Base-by-base conservation (phyloP, 2,113 vertebrate species). In the Dromas ardeola region DNA sequence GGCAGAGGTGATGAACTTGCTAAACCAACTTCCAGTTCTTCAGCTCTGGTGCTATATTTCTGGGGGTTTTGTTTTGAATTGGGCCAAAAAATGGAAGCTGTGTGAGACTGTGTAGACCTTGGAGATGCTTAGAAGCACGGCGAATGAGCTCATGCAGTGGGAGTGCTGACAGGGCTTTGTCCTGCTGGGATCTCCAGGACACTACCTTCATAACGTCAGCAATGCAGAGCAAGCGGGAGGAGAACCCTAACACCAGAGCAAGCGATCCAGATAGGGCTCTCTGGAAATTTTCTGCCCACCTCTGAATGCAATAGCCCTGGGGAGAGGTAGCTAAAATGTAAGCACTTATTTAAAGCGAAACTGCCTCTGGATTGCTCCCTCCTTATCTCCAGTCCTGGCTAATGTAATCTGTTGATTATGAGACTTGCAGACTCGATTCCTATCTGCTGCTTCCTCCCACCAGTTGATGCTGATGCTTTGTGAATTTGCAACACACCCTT, bases 291-390 rank as follows among this genome's bases (percentile, higher is more conserved):
- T 22, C 85, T 96, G 74, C 82, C 69, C 32, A 13, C 26, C 30
- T 61, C 47, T 5, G 36, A 52, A 63, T 20, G 67, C 47, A 29
- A 15, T 19, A 90, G 80, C 86, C 83, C 21, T 45, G 47, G 79
- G 81, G 74, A 81, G 58, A 91, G 49, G 53, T 3, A 82, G 78
- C 73, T 72, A 38, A 81, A 36, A 40, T 49, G 40, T 17, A 81
- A 82, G 89, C 29, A 19, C 36, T 94, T 45, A 61, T 49, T 91
- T 87, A 89, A 93, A 96, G 71, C 1, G 78, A 95, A 96, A 94
- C 89, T 93, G 84, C 84, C 84, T 95, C 86, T 93, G 86, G 53
- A 91, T 76, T 69, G 61, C 95, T 92, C 59, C 49, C 52, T 95
- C 70, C 69, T 81, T 92, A 91, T 90, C 97, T 96, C 70, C 40